Percentiles rank a stretch among this genome's conserved stretches.
Conservation (phyloP, 2,888 invertebrate species). For the Hypsopygia costalis region DNA sequence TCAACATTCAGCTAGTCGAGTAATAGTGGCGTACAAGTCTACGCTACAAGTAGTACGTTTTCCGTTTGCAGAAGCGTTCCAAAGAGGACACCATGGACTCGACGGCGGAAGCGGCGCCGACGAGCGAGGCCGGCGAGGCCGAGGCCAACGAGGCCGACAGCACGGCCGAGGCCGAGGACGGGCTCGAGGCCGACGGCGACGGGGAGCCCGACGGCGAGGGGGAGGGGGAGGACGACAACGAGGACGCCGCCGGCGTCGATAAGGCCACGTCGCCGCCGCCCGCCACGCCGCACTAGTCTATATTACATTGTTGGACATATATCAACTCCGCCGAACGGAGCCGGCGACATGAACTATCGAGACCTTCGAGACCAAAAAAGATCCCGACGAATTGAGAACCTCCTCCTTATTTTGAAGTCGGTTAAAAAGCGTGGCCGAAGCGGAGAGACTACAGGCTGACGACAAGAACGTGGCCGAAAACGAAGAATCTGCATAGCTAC, state of each 20-base stretch:
- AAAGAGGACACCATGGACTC: conserved; percentile 52
- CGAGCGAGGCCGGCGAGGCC: conserved; percentile 31
- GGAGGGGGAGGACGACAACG: conserved; percentile 29
- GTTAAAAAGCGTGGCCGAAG: too few species aligned
- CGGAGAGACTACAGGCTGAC: too few species aligned
- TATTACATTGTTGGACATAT: neutral
- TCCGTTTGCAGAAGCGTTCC: conserved; percentile 64
- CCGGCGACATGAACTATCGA: too few species aligned
- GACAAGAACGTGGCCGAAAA: too few species aligned
- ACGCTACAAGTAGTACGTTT: too few species aligned
- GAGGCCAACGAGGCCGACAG: conserved; percentile 32
- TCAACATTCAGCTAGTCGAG: too few species aligned
- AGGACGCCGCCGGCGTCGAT: conserved; percentile 42
- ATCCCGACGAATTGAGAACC: too few species aligned
- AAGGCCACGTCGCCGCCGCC: conserved; percentile 80
- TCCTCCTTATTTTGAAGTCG: too few species aligned
- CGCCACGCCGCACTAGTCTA: conserved; percentile 29
- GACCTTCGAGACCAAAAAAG: too few species aligned
- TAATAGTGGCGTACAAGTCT: too few species aligned
- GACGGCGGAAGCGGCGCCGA: conserved; percentile 29
- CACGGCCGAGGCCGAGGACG: conserved; percentile 39
- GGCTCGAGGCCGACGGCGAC: conserved; percentile 43
- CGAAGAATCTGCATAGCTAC: too few species aligned
- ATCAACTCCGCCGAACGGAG: too few species aligned
- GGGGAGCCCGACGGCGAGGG: conserved; percentile 38